A percentile compares a stretch with the other conserved stretches of the same genome.
These are phyloP conservation scores for Caerostris extrusa DNA, from an alignment of 1,140 invertebrate species.

Conservation along the genomic window DNA sequence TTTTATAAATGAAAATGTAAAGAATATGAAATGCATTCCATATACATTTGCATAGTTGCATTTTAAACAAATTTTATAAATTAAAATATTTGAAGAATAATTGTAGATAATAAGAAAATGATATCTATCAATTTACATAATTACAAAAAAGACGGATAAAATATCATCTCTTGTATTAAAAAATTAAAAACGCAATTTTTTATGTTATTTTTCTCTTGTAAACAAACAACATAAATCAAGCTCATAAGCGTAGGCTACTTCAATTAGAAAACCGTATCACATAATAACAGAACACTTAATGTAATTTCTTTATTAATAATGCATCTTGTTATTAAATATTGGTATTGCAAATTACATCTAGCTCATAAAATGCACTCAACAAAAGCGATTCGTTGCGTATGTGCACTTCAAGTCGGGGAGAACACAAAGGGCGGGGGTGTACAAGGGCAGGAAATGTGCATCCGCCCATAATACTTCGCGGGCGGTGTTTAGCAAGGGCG, in stretches of 20 bases:
- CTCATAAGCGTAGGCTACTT: background rate
- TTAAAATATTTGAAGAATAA: no score
- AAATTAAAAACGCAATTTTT: no score
- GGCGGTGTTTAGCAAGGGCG: conserved; percentile 6
- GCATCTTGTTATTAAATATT: background rate
- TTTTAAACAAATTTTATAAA: no score
- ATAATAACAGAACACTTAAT: background rate
- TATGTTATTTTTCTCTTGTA: background rate
- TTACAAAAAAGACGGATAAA: no score
- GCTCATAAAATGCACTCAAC: background rate
- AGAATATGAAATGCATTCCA: no score
- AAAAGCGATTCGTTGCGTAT: background rate
- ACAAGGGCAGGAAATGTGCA: background rate
- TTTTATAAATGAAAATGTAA: no score
- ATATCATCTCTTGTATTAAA: no score
- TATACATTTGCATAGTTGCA: no score
- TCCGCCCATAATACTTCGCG: conserved; percentile 3
- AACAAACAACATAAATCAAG: background rate
- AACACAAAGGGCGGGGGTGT: conserved; percentile 13
- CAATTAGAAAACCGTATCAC: background rate
- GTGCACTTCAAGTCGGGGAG: background rate
- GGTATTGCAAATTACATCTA: background rate
- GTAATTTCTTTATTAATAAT: background rate
- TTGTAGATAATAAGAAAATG: no score
- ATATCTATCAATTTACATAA: no score